Conservation (phyloP, 2,888 invertebrate species). For the Erebia aethiops region DNA sequence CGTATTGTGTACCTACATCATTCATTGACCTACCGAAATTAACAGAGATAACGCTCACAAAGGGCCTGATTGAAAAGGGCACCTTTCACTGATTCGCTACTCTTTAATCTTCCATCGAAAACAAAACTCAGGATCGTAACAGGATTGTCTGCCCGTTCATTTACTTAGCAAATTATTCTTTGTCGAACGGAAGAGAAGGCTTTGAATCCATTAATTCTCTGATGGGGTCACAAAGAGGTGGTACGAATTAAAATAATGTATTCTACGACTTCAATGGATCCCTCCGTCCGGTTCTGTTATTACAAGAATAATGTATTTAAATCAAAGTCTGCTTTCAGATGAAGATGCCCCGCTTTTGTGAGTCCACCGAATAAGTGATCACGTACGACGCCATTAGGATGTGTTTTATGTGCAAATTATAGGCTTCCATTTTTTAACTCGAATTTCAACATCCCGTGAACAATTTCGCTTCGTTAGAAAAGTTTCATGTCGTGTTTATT, state of each 20-base stretch:
- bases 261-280: slow-evolving; percentile 80
- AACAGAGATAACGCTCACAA: slow-evolving; percentile 76
- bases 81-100: slow-evolving; percentile 73
- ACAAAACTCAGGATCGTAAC: slow-evolving; percentile 78
- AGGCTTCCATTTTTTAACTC: slow-evolving; percentile 78
- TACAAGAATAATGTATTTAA: slow-evolving; percentile 83
- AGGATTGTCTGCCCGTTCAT: slow-evolving; percentile 81
- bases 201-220: slow-evolving; percentile 82
- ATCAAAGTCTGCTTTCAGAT: slow-evolving; percentile 80
- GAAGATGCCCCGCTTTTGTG: slow-evolving; percentile 77
- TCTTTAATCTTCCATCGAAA: slow-evolving; percentile 80
- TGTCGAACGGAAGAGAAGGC: slow-evolving; percentile 81
- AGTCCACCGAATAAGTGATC: slow-evolving; percentile 77
- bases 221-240: slow-evolving; percentile 82
- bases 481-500: slow-evolving; percentile 54
- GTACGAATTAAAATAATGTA: slow-evolving; percentile 82
- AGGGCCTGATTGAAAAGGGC: slow-evolving; percentile 69
- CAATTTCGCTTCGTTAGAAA: slow-evolving; percentile 77
- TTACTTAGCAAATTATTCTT: slow-evolving; percentile 84
- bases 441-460: slow-evolving; percentile 60
- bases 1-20: slow-evolving; percentile 67
- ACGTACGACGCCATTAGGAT: slow-evolving; percentile 80
- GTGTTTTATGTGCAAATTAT: slow-evolving; percentile 83
- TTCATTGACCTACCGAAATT: slow-evolving; percentile 78
- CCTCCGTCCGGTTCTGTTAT: slow-evolving; percentile 79